phyloP scores from a whole-genome alignment of 2,888 invertebrate genomes.

The Copidosoma aretas region DNA sequence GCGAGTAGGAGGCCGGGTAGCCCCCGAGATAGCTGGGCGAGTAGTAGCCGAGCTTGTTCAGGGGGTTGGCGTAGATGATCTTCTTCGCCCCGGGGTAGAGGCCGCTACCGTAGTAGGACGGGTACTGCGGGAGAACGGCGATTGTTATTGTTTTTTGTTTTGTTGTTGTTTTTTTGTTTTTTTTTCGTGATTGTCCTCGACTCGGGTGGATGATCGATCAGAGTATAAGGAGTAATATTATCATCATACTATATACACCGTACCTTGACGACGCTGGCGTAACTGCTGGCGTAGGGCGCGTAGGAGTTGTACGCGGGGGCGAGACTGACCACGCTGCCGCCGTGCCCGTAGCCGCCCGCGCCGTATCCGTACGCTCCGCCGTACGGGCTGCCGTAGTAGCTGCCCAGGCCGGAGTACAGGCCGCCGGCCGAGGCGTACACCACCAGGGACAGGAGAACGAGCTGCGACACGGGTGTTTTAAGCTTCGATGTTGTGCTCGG shows the following conservation, averaged over 20 bases:
- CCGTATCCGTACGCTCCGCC: constrained; percentile 46
- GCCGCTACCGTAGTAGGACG: constrained; percentile 28
- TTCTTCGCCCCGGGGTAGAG: constrained; percentile 46
- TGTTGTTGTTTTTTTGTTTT: background rate
- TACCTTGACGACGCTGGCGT: constrained; percentile 58
- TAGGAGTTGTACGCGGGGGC: constrained; percentile 44
- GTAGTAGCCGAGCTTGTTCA: constrained; percentile 41
- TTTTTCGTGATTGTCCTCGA: background rate
- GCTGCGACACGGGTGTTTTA: constrained; percentile 62
- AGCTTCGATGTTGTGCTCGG: no score
- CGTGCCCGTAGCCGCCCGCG: constrained; percentile 43
- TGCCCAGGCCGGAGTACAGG: constrained; percentile 47
- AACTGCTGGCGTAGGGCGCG: constrained; percentile 52
- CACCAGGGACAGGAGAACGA: constrained; percentile 63
- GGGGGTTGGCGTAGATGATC: constrained; percentile 46
- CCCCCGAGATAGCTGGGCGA: constrained; percentile 41
- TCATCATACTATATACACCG: background rate
- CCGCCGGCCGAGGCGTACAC: constrained; percentile 56
- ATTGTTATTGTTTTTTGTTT: no score
- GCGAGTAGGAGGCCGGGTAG: constrained; percentile 40
- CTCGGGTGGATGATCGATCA: no score
- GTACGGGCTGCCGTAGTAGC: constrained; percentile 26
- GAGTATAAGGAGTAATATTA: no score
- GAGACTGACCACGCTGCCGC: constrained; percentile 42
- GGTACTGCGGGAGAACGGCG: constrained; percentile 23